These are phyloP conservation scores for Chaetorhynchus papuensis DNA, from an alignment of 2,113 vertebrate genomes.

Conservation along the genomic window DNA sequence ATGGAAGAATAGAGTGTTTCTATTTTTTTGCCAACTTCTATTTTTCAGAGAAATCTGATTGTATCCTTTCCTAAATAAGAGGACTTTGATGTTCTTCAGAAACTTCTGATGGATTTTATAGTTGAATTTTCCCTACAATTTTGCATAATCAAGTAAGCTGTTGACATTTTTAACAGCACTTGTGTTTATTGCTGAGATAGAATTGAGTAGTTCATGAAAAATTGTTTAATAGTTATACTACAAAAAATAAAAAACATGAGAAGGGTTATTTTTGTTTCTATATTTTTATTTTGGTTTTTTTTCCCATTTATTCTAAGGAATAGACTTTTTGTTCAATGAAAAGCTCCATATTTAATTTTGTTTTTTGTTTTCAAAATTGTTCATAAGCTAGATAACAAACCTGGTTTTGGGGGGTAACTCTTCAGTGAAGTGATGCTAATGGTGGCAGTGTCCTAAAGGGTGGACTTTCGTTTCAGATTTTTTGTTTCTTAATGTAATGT, in stretches of 20 bases:
- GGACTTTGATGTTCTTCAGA: constrained; percentile 63
- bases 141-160: constrained; percentile 66
- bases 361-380: not conserved
- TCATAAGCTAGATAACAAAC: not conserved
- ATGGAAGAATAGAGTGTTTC: constrained; percentile 46
- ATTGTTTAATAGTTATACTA: not conserved
- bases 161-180: constrained; percentile 57
- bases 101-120: constrained; percentile 60
- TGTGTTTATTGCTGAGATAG: constrained; percentile 54
- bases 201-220: constrained; percentile 23
- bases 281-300: not conserved
- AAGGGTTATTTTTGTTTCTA: not conserved
- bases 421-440: not conserved
- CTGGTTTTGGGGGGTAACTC: not conserved
- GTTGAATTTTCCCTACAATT: constrained; percentile 62
- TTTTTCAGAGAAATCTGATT: constrained; percentile 64
- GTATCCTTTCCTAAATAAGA: constrained; percentile 62
- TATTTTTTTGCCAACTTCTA: constrained; percentile 60
- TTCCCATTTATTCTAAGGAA: not conserved
- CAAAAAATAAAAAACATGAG: not conserved
- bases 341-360: not conserved
- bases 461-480: not conserved
- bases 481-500: not conserved
- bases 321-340: not conserved
- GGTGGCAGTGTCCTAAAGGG: not conserved